Evolutionary conservation across 1,140 invertebrate species (phyloP), one percentile per base, ranked within the genome.

Genomic region (Drosophila santomea): DNA sequence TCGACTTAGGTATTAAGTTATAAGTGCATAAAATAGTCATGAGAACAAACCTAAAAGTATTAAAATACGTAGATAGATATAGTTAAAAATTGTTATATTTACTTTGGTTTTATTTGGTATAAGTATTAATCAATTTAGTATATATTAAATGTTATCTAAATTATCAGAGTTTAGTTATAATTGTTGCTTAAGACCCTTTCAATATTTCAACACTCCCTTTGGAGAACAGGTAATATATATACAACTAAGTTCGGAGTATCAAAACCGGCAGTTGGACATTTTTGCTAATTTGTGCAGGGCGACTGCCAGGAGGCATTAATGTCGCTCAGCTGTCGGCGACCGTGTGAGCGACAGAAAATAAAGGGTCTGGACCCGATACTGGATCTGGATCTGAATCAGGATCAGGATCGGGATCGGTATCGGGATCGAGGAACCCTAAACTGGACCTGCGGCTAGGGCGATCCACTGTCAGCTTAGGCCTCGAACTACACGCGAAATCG

Each of bases 261-360:
- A 17, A 17, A 69, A 59, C 32, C 62, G 64, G 54, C 61, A 75
- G 60, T 80, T 83, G 44, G 63, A 54, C 59, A 71, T 76, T 67
- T 77, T 60, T 85, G 68, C 68, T 85, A 82, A 82, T 85, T 82
- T 88, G 82, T 72, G 79, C 82, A 84, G 83, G 71, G 71, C 79
- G 59, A 73, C 82, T 86, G 82, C 83, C 82, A 88, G 72, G 74
- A 62, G 80, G 75, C 76, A 86, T 86, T 86, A 88, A 88, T 88
- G 82, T 86, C 82, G 83, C 82, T 86, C 83, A 88, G 79, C 82
- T 86, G 82, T 85, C 81, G 66, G 59, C 45, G 68, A 72, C 57
- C 15, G 44, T 50, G 28, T 28, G 78, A 61, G 55, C 68, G 57
- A 66, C 57, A 60, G 60, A 66, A 66, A 44, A 60, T 64, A 51